These are phyloP conservation scores for Lacerta bilineata DNA, from an alignment of 2,797 vertebrate species.

Conservation along the genomic window DNA sequence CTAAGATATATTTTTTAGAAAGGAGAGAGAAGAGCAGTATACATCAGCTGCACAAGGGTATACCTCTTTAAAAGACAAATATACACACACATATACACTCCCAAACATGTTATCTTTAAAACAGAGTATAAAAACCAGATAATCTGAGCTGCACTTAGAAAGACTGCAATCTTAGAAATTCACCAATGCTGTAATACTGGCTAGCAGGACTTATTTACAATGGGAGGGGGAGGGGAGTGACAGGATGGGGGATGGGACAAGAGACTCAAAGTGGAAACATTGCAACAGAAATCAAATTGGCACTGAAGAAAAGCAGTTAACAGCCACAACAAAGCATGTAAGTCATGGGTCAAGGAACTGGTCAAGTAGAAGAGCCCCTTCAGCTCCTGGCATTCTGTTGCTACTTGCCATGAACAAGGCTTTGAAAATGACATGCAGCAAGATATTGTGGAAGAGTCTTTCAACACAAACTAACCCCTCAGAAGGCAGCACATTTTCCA, in stretches of 20 bases:
- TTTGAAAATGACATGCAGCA: slow-evolving; percentile 53
- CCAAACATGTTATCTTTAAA: neutral
- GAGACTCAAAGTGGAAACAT: slow-evolving; percentile 37
- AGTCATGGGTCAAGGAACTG: slow-evolving; percentile 72
- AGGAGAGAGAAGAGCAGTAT: neutral
- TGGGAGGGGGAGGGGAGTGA: slow-evolving; percentile 19
- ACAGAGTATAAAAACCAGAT: slow-evolving; percentile 23
- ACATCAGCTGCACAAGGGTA: neutral
- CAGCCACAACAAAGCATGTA: slow-evolving; percentile 66
- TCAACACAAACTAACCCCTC: slow-evolving; percentile 31
- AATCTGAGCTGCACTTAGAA: slow-evolving; percentile 54
- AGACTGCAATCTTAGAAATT: neutral
- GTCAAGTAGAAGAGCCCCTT: slow-evolving; percentile 70
- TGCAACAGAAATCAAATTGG: slow-evolving; percentile 67
- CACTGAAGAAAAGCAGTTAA: slow-evolving; percentile 74
- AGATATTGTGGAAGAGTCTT: slow-evolving; percentile 3
- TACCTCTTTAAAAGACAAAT: neutral
- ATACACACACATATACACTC: neutral
- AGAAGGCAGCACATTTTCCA: neutral
- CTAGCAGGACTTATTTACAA: slow-evolving; percentile 33
- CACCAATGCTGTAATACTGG: slow-evolving; percentile 48
- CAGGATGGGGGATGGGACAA: slow-evolving; percentile 13
- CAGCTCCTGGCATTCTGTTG: slow-evolving; percentile 52
- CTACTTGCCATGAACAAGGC: slow-evolving; percentile 61
- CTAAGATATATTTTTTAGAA: neutral